Percentiles rank a stretch among this genome's conserved stretches.
Evolutionary conservation across 2,888 invertebrate species (phyloP).

Genomic region (Apotomis capreana): DNA sequence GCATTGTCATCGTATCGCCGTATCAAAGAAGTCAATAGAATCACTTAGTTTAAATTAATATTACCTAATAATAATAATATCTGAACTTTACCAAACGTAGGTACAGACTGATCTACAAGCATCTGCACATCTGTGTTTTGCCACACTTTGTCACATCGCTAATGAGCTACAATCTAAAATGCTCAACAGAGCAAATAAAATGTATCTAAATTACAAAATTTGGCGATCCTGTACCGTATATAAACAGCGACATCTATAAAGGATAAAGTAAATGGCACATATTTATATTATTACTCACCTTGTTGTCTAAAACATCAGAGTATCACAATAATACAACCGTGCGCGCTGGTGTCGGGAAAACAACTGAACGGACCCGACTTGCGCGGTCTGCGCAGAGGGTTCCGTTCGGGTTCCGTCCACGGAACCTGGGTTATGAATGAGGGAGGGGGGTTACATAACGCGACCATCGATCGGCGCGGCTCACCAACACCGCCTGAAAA

Average conservation of each 20-base stretch:
- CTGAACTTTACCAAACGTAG: no score
- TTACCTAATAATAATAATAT: no score
- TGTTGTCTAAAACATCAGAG: slow-evolving; percentile 61
- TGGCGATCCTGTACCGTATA: no score
- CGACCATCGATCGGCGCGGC: slow-evolving; percentile 68
- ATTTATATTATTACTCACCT: slow-evolving; percentile 60
- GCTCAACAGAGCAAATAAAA: no score
- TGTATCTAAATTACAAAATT: no score
- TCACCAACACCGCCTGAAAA: slow-evolving; percentile 44
- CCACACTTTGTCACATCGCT: no score
- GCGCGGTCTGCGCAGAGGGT: slow-evolving; percentile 65
- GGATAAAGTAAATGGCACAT: neutral
- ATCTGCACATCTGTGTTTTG: no score
- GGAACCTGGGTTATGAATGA: slow-evolving; percentile 59
- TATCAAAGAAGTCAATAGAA: no score
- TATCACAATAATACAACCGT: slow-evolving; percentile 61
- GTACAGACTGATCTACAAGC: no score
- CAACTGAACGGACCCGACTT: slow-evolving; percentile 63
- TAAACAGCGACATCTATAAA: neutral
- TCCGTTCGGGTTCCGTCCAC: neutral
- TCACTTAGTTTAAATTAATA: no score
- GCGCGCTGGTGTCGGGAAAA: slow-evolving; percentile 55
- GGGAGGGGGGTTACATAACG: slow-evolving; percentile 71
- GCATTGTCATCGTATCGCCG: no score
- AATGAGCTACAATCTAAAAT: no score